Conservation (phyloP, 2,888 invertebrate genomes). For the Drosophila subsilvestris region DNA sequence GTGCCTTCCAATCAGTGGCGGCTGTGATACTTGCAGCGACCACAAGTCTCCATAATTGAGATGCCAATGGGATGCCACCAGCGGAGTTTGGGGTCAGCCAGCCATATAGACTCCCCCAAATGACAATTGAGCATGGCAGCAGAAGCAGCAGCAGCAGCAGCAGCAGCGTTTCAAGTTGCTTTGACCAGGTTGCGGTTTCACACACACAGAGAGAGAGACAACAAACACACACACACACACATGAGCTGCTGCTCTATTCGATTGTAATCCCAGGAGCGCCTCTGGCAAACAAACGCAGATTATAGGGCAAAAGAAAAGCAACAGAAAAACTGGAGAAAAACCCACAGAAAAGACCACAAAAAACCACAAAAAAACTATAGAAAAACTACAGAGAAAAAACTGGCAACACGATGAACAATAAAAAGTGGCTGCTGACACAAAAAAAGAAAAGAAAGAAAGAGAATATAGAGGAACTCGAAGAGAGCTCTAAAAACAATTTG, state of each 20-base stretch:
- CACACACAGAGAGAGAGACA: constrained; percentile 34
- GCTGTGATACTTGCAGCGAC: constrained; percentile 15
- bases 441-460: constrained; percentile 32
- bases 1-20: constrained; percentile 19
- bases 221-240: constrained; percentile 45
- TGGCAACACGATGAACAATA: constrained; percentile 64
- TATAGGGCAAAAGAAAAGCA: constrained; percentile 51
- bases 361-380: not conserved
- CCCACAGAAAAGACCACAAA: no score
- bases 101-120: constrained; percentile 9
- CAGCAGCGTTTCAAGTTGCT: constrained; percentile 60
- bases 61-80: constrained; percentile 19
- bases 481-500: constrained; percentile 77
- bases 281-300: constrained; percentile 55
- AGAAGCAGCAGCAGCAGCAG: not conserved
- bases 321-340: not conserved
- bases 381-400: constrained; percentile 36
- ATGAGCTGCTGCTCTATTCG: not conserved
- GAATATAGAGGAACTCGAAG: constrained; percentile 35
- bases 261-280: constrained; percentile 68
- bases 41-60: constrained; percentile 44
- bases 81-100: not conserved
- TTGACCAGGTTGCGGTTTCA: constrained; percentile 69
- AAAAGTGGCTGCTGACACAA: constrained; percentile 58
- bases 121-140: constrained; percentile 22